Evolutionary conservation across 2,888 invertebrate genomes (phyloP).

Genomic region (Melipona beecheii): DNA sequence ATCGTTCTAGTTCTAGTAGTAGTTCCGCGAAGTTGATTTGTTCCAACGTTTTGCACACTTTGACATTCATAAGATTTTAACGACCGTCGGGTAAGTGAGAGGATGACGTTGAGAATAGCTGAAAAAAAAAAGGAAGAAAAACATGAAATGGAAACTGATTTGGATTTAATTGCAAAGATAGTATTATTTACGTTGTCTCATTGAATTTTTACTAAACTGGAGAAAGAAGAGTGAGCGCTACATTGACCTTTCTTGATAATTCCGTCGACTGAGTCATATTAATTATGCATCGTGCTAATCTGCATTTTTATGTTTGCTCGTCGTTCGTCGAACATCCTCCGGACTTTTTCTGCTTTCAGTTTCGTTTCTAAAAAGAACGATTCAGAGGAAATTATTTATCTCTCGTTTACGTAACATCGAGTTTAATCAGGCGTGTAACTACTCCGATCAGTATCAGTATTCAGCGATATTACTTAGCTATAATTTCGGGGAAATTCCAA

Average conservation of each 20-base stretch:
- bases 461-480: background rate
- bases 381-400: background rate
- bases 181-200: background rate
- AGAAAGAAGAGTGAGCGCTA: background rate
- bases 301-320: background rate
- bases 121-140: too few relatives aligned
- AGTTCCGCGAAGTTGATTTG: background rate
- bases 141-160: background rate
- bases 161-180: background rate
- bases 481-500: background rate
- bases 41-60: background rate
- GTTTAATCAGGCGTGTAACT: background rate
- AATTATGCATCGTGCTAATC: background rate
- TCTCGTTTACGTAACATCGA: background rate
- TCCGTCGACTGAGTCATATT: background rate
- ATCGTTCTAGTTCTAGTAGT: too few relatives aligned
- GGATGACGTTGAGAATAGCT: background rate
- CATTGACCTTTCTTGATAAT: slow-evolving; percentile 18
- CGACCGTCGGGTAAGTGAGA: background rate
- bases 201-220: background rate
- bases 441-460: background rate
- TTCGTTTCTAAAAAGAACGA: background rate
- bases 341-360: background rate
- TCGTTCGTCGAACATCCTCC: background rate
- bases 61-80: slow-evolving; percentile 1